These are phyloP conservation scores for Ptychochromis oligacanthus DNA, from an alignment of 2,113 vertebrate genomes.

Conservation along the genomic window DNA sequence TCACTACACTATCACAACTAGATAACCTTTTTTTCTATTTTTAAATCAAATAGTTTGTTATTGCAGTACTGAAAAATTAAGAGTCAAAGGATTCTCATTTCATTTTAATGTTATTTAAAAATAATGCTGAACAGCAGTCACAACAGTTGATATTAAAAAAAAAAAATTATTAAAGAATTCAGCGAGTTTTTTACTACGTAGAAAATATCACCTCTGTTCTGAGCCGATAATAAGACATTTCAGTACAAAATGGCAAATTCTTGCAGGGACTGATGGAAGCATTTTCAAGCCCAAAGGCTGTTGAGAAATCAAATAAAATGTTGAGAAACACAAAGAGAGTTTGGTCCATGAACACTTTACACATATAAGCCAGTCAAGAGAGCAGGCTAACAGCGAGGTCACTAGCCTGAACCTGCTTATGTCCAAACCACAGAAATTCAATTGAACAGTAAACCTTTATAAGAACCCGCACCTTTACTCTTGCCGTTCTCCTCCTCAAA, in stretches of 20 bases:
- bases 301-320: slow-evolving; percentile 15
- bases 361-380: slow-evolving; percentile 48
- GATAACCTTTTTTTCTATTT: neutral
- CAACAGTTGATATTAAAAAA: neutral
- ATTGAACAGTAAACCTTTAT: slow-evolving; percentile 29
- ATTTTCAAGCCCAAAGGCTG: slow-evolving; percentile 11
- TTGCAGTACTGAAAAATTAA: neutral
- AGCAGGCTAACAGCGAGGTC: slow-evolving; percentile 38
- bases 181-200: neutral
- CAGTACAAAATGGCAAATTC: slow-evolving; percentile 14
- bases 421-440: slow-evolving; percentile 35
- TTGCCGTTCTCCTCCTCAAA: slow-evolving; percentile 3
- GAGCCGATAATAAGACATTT: neutral
- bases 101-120: slow-evolving; percentile 6
- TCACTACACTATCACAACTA: neutral
- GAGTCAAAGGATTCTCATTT: neutral
- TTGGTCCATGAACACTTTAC: slow-evolving; percentile 52
- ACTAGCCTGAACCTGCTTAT: slow-evolving; percentile 21
- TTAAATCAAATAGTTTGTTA: neutral
- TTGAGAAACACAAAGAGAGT: slow-evolving; percentile 31
- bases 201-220: slow-evolving; percentile 11
- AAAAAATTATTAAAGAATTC: neutral
- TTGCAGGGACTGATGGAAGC: neutral
- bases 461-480: slow-evolving; percentile 48
- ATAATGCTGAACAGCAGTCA: neutral